Evolutionary conservation across 2,797 vertebrate genomes (phyloP).

Genomic region (Spinus pinus): DNA sequence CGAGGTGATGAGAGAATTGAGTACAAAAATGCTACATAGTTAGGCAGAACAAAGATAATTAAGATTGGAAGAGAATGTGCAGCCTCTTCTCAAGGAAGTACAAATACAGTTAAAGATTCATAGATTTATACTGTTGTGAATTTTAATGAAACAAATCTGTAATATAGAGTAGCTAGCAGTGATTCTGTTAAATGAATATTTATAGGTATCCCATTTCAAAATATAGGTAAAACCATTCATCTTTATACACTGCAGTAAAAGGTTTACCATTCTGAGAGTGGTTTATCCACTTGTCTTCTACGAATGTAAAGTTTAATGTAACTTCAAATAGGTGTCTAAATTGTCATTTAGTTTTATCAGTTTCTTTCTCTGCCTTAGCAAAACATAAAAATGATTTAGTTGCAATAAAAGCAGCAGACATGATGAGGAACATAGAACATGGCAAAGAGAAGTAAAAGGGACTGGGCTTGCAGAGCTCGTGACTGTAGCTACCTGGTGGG

Average conservation of each 20-base stretch:
- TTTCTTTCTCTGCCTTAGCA: conserved; percentile 52
- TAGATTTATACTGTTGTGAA: conserved; percentile 61
- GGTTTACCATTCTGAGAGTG: background rate
- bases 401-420: background rate
- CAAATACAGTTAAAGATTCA: conserved; percentile 56
- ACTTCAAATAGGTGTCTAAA: conserved; percentile 48
- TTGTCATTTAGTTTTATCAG: conserved; percentile 49
- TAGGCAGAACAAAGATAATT: conserved; percentile 63
- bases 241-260: conserved; percentile 43
- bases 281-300: conserved; percentile 18
- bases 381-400: conserved; percentile 45
- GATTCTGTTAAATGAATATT: conserved; percentile 26
- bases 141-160: conserved; percentile 60
- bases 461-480: background rate
- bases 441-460: background rate
- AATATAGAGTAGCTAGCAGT: background rate
- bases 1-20: conserved; percentile 9
- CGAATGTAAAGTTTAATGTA: conserved; percentile 43
- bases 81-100: conserved; percentile 36
- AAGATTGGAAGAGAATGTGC: conserved; percentile 31
- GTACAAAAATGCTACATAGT: conserved; percentile 50
- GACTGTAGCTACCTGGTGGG: background rate
- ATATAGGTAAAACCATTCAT: conserved; percentile 48
- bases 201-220: conserved; percentile 49
- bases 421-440: background rate